Percentiles rank a stretch among this genome's conserved stretches.
Evolutionary conservation across 2,797 vertebrate species (phyloP).

Genomic region (Coregonus sp.): DNA sequence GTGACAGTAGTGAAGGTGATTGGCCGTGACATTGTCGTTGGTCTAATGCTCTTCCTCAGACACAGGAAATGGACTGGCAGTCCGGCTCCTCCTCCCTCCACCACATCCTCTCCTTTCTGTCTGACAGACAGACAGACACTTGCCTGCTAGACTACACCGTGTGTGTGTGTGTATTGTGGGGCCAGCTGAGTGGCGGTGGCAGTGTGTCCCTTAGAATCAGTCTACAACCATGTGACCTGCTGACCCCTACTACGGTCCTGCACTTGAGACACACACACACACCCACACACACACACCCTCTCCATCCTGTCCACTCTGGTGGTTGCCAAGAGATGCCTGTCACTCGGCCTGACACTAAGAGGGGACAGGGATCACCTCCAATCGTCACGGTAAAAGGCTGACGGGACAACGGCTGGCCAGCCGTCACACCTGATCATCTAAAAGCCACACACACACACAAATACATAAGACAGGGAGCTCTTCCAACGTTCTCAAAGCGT

Average conservation of each 20-base stretch:
- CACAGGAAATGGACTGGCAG: constrained; percentile 48
- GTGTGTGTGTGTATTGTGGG: constrained; percentile 31
- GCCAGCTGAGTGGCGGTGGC: constrained; percentile 49
- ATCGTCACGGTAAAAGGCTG: constrained; percentile 66
- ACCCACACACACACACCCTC: constrained; percentile 27
- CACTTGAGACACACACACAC: background rate
- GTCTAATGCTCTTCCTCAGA: constrained; percentile 64
- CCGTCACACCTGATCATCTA: constrained; percentile 68
- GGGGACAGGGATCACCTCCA: constrained; percentile 70
- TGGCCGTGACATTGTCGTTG: constrained; percentile 70
- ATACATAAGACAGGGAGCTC: background rate
- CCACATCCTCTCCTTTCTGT: constrained; percentile 46
- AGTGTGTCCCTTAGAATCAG: constrained; percentile 73
- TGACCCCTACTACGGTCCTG: constrained; percentile 30
- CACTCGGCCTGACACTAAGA: constrained; percentile 68
- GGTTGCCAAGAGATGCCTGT: constrained; percentile 51
- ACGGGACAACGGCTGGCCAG: constrained; percentile 61
- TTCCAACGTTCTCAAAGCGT: background rate
- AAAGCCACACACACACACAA: background rate
- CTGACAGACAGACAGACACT: constrained; percentile 37
- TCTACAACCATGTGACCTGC: constrained; percentile 70
- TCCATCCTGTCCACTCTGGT: constrained; percentile 39
- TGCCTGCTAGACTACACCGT: constrained; percentile 12
- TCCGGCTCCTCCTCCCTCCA: constrained; percentile 19
- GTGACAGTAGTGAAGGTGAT: constrained; percentile 65